phyloP scores from a whole-genome alignment of 2,113 vertebrate species.

The Lepus americanus region DNA sequence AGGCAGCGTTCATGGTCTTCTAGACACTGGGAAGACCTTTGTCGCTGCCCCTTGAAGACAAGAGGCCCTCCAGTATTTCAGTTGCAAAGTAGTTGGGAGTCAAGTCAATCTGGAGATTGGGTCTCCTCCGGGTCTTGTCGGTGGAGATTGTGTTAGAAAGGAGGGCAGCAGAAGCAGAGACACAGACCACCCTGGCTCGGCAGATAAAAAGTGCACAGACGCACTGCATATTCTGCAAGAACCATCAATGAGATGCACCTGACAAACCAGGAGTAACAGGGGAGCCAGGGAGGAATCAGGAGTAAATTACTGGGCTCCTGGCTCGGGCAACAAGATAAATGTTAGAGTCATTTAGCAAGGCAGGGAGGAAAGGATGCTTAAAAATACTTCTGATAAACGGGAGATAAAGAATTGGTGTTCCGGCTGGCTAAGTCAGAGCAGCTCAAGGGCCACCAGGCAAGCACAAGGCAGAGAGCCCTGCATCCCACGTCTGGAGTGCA shows the following conservation, averaged over 20 bases:
- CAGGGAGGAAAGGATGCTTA: not conserved
- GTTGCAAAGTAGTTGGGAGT: not conserved
- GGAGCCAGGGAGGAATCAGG: not conserved
- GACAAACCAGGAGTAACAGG: not conserved
- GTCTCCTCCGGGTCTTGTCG: not conserved
- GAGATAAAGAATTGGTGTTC: not conserved
- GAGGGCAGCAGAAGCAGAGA: not conserved
- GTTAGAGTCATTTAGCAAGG: not conserved
- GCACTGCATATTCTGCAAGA: not conserved
- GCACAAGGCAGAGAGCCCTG: not conserved
- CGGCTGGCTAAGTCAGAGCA: not conserved
- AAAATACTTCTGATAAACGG: not conserved
- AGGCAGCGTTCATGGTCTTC: not conserved
- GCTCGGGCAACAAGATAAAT: not conserved
- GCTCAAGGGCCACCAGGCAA: not conserved
- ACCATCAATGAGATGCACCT: not conserved
- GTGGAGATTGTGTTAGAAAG: not conserved
- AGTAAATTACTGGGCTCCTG: not conserved
- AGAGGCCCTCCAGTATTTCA: not conserved
- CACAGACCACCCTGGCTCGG: too few species aligned
- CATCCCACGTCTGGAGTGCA: not conserved
- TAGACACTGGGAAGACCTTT: not conserved
- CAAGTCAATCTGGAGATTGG: not conserved
- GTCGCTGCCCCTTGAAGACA: not conserved
- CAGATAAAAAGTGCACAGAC: not conserved